Evolutionary conservation across 2,797 vertebrate species (phyloP), one percentile per base, ranked within the genome.

Genomic region (Pelochelys cantorii): DNA sequence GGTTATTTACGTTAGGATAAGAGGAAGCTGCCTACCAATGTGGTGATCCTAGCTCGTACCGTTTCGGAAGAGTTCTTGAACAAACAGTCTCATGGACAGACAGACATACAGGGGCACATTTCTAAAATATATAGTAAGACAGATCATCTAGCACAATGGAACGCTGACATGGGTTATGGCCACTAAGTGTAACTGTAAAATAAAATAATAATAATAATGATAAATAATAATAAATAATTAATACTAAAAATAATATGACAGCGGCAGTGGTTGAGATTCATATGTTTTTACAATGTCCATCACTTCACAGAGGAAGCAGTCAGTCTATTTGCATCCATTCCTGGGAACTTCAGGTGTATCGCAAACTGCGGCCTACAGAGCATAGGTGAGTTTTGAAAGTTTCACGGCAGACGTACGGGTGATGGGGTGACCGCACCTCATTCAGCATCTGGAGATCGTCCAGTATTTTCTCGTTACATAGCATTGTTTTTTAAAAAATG

Each of bases 401-500:
- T 53, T 59, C 14, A 23, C 57, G 83, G 80, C 84, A 74, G 82
- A 86, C 8, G 55, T 80, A 31, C 37, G 93, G 89, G 94, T 90
- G 91, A 89, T 79, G 83, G 89, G 90, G 88, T 91, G 88, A 92
- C 93, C 92, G 91, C 34, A 90, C 81, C 83, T 48, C 91, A 92
- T 93, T 90, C 95, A 85, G 18, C 29, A 59, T 77, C 89, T 12
- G 27, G 82, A 83, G 55, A 62, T 88, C 92, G 94, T 65, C 89
- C 89, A 55, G 83, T 37, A 1, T 80, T 92, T 86, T 56, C 87
- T 83, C 80, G 83, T 83, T 65, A 84, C 88, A 90, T 81, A 79
- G 81, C 87, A 92, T 95, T 95, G 92, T 93, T 83, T 42, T 53
- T 86, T 42, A 81, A 75, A 81, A 85, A 71, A 7, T 8, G 42